Evolutionary conservation across 2,888 invertebrate genomes (phyloP).

Genomic region (Ornithoptera alexandrae): DNA sequence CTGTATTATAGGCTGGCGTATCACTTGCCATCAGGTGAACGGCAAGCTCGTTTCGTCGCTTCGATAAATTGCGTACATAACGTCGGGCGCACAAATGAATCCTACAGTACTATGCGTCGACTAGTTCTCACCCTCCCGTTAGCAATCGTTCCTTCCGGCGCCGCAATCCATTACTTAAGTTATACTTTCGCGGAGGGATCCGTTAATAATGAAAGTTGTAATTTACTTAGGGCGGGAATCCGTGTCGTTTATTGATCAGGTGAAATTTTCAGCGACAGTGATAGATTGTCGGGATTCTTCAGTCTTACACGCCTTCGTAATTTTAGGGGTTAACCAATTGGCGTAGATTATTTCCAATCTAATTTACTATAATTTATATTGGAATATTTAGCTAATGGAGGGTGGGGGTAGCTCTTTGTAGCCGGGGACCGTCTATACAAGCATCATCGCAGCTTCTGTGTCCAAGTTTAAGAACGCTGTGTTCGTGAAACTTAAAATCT

Average conservation of each 20-base stretch:
- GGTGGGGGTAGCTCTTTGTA: too few species aligned
- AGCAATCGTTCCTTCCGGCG: slow-evolving; percentile 41
- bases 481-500: too few species aligned
- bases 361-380: background rate
- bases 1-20: too few species aligned
- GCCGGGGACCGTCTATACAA: too few species aligned
- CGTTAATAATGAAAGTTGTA: slow-evolving; percentile 29
- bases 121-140: slow-evolving; percentile 31
- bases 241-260: slow-evolving; percentile 61
- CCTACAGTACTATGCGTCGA: background rate
- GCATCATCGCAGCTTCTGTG: too few species aligned
- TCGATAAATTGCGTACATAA: too few species aligned
- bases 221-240: slow-evolving; percentile 32
- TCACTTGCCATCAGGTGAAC: too few species aligned
- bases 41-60: too few species aligned
- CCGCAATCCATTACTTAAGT: slow-evolving; percentile 35
- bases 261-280: slow-evolving; percentile 64
- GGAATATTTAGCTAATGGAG: too few species aligned
- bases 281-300: slow-evolving; percentile 46
- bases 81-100: background rate
- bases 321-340: slow-evolving; percentile 6
- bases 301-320: slow-evolving; percentile 17
- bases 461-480: too few species aligned
- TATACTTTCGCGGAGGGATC: slow-evolving; percentile 30
- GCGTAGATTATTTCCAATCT: slow-evolving; percentile 1